A percentile compares a stretch with the other conserved stretches of the same genome.
phyloP scores from a whole-genome alignment of 2,888 invertebrate genomes.

The Agelastica alni region DNA sequence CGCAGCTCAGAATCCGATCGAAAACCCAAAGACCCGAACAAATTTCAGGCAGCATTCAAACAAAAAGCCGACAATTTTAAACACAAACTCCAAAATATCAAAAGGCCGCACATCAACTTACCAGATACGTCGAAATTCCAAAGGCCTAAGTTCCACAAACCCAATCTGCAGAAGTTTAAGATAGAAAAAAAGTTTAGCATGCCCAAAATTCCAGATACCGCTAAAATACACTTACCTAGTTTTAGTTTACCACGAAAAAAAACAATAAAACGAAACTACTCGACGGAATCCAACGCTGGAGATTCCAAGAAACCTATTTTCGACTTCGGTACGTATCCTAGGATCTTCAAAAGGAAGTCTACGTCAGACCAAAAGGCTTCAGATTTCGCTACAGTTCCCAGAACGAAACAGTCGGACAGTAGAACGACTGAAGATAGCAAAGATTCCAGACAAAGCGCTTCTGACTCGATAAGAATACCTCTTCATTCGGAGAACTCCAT shows the following conservation, averaged over 20 bases:
- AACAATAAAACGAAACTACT: slow-evolving; percentile 52
- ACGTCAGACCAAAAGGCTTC: slow-evolving; percentile 57
- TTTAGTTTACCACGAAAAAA: slow-evolving; percentile 56
- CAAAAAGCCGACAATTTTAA: slow-evolving; percentile 66
- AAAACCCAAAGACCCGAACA: slow-evolving; percentile 28
- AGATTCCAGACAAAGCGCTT: slow-evolving; percentile 37
- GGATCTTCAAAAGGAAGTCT: slow-evolving; percentile 61
- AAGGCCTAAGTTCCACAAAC: slow-evolving; percentile 60
- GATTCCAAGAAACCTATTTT: slow-evolving; percentile 66
- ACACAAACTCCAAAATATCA: slow-evolving; percentile 59
- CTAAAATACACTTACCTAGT: slow-evolving; percentile 67
- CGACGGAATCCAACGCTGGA: slow-evolving; percentile 60
- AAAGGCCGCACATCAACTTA: slow-evolving; percentile 62
- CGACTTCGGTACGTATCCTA: slow-evolving; percentile 78
- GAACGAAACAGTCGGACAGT: slow-evolving; percentile 47
- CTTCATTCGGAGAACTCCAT: slow-evolving; percentile 52
- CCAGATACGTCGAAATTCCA: slow-evolving; percentile 63
- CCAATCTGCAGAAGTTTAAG: slow-evolving; percentile 55
- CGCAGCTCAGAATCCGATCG: slow-evolving; percentile 17
- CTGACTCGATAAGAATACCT: slow-evolving; percentile 48
- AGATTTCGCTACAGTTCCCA: slow-evolving; percentile 69
- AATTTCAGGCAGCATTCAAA: slow-evolving; percentile 37
- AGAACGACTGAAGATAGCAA: slow-evolving; percentile 31
- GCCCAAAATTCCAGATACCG: slow-evolving; percentile 63
- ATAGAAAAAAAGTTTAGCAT: slow-evolving; percentile 66